phyloP scores from a whole-genome alignment of 2,888 invertebrate species.

The Diplolepis rosae region DNA sequence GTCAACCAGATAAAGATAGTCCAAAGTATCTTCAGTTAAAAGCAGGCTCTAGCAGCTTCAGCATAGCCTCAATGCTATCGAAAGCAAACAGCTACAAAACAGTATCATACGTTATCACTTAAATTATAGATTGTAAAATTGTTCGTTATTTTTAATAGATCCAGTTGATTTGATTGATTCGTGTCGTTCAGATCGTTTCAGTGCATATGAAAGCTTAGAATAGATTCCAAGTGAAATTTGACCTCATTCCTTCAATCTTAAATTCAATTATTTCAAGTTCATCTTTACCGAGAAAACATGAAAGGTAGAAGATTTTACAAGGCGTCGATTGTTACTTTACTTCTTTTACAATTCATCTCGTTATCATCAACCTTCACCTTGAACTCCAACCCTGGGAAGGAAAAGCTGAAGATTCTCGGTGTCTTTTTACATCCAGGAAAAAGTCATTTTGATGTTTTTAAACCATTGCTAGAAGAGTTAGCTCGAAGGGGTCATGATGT shows the following conservation, averaged over 20 bases:
- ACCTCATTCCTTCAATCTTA: too few species aligned
- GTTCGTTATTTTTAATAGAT: too few species aligned
- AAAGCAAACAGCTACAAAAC: background rate
- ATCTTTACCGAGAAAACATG: too few species aligned
- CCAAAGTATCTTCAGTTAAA: background rate
- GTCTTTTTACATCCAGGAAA: conserved; percentile 81
- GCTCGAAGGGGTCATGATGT: conserved; percentile 80
- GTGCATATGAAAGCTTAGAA: too few species aligned
- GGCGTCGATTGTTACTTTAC: background rate
- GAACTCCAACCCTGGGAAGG: too few species aligned
- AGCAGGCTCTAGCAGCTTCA: background rate
- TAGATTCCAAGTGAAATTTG: too few species aligned
- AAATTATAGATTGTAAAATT: too few species aligned
- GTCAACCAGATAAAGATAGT: background rate
- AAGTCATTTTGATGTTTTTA: conserved; percentile 82
- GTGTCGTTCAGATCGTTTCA: too few species aligned
- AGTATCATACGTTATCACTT: background rate
- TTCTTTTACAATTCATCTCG: background rate
- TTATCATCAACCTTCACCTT: background rate
- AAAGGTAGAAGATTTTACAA: too few species aligned
- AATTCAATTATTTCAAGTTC: too few species aligned
- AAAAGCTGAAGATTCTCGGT: conserved; percentile 76
- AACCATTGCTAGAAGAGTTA: conserved; percentile 77
- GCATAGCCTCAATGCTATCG: background rate
- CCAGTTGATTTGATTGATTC: too few species aligned